A percentile compares a stretch with the other conserved stretches of the same genome.
Conservation (phyloP, 2,797 vertebrate genomes). For the Synaphobranchus kaupii region DNA sequence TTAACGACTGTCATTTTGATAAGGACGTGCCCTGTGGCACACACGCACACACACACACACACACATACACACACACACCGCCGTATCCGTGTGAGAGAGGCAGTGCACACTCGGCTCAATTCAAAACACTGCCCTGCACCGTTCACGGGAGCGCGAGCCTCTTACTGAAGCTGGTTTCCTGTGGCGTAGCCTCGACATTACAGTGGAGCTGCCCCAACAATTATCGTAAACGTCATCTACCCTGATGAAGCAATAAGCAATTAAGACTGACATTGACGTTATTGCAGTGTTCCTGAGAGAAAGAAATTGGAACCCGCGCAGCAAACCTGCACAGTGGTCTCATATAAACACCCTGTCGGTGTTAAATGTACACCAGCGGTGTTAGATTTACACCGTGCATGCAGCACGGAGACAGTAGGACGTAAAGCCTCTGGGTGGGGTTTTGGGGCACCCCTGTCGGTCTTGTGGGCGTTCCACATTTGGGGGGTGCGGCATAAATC, state of each 20-base stretch:
- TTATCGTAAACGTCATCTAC: not conserved
- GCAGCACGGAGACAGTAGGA: not conserved
- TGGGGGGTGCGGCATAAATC: not conserved
- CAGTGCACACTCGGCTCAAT: not conserved
- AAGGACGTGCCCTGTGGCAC: slow-evolving; percentile 8
- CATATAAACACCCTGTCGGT: too few relatives aligned
- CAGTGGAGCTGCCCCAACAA: too few relatives aligned
- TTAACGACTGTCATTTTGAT: slow-evolving; percentile 41
- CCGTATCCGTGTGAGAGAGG: not conserved
- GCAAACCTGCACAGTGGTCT: too few relatives aligned
- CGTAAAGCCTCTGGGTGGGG: not conserved
- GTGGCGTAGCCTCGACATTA: too few relatives aligned
- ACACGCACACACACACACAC: too few relatives aligned
- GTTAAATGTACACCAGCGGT: too few relatives aligned
- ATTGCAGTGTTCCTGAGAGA: not conserved
- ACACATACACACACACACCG: too few relatives aligned
- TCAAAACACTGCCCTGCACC: not conserved
- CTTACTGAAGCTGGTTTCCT: too few relatives aligned
- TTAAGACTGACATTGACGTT: not conserved
- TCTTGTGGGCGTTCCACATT: not conserved
- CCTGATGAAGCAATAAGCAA: not conserved
- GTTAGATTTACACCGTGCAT: not conserved
- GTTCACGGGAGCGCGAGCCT: too few relatives aligned
- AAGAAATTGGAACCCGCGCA: not conserved
- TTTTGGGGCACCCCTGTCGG: not conserved